phyloP scores from a whole-genome alignment of 2,888 invertebrate genomes.

The Polyommatus icarus region DNA sequence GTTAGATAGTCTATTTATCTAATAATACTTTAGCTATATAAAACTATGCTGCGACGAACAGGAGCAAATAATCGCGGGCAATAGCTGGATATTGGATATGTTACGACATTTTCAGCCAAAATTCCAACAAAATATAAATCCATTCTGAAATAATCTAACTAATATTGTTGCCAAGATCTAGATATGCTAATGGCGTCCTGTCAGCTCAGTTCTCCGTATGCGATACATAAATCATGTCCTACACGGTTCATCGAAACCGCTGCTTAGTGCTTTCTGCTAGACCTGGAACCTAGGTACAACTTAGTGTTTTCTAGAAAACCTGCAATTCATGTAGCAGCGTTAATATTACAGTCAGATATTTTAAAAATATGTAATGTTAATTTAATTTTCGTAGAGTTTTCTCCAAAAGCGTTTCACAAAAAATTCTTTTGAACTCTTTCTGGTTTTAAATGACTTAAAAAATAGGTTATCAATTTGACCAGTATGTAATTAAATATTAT shows the following conservation, averaged over 20 bases:
- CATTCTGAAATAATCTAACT: conserved; percentile 9
- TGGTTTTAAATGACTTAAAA: no score
- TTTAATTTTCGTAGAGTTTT: no score
- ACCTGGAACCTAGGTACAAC: neutral
- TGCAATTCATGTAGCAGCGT: neutral
- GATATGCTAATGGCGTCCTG: conserved; percentile 39
- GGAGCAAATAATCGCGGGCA: no score
- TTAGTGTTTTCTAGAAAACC: neutral
- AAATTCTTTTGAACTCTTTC: no score
- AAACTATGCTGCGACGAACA: no score
- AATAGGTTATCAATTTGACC: no score
- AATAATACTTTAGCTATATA: no score
- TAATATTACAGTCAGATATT: neutral
- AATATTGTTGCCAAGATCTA: conserved; percentile 24
- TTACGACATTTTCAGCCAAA: neutral
- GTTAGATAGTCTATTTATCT: no score
- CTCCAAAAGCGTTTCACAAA: no score
- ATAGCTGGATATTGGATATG: neutral
- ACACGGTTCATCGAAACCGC: conserved; percentile 59
- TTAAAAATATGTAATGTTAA: no score
- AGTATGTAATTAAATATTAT: no score
- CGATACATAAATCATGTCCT: conserved; percentile 68
- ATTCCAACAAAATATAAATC: neutral
- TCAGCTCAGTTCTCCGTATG: conserved; percentile 35
- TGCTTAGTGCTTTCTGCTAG: conserved; percentile 46